These are phyloP conservation scores for Actinia tenebrosa DNA, from an alignment of 64 coral and sea anemone species.

Conservation along the genomic window DNA sequence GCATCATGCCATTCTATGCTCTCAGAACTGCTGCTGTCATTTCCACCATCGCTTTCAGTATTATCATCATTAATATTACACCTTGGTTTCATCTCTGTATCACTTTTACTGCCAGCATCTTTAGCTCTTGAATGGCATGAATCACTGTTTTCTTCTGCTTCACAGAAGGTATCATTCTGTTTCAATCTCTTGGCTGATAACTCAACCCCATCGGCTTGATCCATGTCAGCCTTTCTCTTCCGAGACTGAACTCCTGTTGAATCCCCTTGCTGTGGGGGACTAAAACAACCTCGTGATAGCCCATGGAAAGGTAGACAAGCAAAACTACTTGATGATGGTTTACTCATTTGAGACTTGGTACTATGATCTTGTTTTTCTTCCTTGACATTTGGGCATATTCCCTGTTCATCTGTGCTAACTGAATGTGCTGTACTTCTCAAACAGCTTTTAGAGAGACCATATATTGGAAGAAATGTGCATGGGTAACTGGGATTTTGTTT, in stretches of 20 bases:
- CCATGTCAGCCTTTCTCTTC: not conserved
- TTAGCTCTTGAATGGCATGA: not conserved
- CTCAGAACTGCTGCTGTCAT: not conserved
- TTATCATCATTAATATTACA: not conserved
- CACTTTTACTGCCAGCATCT: not conserved
- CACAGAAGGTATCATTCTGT: not conserved
- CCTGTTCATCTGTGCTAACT: not conserved
- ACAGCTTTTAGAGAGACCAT: not conserved
- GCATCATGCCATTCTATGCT: not conserved
- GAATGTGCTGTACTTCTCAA: not conserved
- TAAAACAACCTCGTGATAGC: not conserved
- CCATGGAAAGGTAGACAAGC: not conserved
- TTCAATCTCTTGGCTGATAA: not conserved
- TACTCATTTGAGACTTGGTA: not conserved
- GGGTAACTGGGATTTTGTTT: not conserved
- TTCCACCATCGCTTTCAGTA: not conserved
- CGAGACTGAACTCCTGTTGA: not conserved
- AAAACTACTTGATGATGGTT: not conserved
- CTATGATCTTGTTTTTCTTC: not conserved
- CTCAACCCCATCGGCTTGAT: not conserved
- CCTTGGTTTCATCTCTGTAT: not conserved
- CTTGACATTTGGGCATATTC: not conserved
- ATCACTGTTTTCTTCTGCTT: not conserved
- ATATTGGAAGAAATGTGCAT: slow-evolving; percentile 3
- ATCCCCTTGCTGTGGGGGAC: no score